Evolutionary conservation across 2,113 vertebrate species (phyloP).

Genomic region (Dasyornis broadbenti): DNA sequence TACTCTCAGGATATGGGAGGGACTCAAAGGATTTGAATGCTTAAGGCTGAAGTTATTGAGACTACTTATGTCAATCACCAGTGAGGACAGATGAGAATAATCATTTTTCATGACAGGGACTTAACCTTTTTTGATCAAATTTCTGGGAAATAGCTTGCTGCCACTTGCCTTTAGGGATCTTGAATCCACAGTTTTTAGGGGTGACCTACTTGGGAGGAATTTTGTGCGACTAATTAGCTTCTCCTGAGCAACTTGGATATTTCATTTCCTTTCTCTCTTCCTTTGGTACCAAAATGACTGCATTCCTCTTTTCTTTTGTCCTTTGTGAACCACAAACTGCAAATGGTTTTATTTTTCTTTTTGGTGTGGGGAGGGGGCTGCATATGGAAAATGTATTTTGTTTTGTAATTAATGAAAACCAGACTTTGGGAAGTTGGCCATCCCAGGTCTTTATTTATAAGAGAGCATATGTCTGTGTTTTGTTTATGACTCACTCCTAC

Average conservation of each 20-base stretch:
- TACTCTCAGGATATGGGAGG: background rate
- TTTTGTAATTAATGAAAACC: conserved; percentile 76
- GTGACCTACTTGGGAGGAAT: conserved; percentile 15
- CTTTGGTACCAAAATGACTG: conserved; percentile 25
- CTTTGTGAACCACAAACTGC: conserved; percentile 46
- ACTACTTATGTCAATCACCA: background rate
- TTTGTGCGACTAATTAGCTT: conserved; percentile 11
- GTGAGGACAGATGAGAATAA: background rate
- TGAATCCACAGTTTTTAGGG: background rate
- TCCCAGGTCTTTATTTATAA: conserved; percentile 74
- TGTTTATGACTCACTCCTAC: conserved; percentile 75
- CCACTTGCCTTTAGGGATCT: background rate
- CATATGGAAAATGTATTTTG: conserved; percentile 75
- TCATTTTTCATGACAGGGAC: background rate
- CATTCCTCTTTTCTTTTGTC: conserved; percentile 64
- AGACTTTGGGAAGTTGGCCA: conserved; percentile 69
- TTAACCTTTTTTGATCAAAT: conserved; percentile 29
- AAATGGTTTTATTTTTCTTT: conserved; percentile 55
- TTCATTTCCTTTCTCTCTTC: conserved; percentile 51
- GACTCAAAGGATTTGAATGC: background rate
- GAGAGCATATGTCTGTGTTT: conserved; percentile 74
- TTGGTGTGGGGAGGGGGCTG: conserved; percentile 42
- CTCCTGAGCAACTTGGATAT: background rate
- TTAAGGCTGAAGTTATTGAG: background rate
- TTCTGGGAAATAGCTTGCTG: background rate